Conservation (phyloP, 2,113 vertebrate genomes). For the Peromyscus polionotus region DNA sequence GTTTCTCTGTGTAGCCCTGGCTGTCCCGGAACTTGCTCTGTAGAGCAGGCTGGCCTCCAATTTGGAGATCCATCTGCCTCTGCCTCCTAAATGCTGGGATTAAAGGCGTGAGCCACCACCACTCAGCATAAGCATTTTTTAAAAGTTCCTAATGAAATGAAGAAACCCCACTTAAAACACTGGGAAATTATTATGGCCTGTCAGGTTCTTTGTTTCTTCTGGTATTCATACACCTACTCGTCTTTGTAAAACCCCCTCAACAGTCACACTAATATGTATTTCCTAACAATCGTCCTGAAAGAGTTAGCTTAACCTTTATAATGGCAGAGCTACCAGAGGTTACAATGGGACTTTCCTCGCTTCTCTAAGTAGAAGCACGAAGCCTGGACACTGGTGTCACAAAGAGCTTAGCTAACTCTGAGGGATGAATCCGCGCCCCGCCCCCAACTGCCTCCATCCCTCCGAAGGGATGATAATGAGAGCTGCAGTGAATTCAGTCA, state of each 20-base stretch:
- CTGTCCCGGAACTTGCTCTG: background rate
- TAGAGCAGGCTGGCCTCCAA: background rate
- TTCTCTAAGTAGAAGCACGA: background rate
- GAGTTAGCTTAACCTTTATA: background rate
- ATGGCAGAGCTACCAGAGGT: background rate
- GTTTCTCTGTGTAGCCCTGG: background rate
- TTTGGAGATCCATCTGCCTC: background rate
- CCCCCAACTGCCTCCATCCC: background rate
- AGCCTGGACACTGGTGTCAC: background rate
- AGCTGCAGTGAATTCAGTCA: background rate
- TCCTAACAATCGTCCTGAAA: constrained; percentile 15
- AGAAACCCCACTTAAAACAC: background rate
- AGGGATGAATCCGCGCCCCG: background rate
- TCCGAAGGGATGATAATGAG: background rate
- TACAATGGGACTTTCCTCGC: constrained; percentile 2
- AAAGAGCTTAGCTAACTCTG: background rate
- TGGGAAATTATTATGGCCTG: background rate
- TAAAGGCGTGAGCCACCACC: background rate
- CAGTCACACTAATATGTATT: background rate
- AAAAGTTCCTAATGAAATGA: constrained; percentile 46
- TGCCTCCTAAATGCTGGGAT: background rate
- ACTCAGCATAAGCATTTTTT: constrained; percentile 10
- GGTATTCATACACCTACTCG: background rate
- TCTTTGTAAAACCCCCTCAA: constrained; percentile 50
- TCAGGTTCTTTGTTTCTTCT: background rate